Base-by-base conservation (phyloP, 2,113 vertebrate genomes). In the Turnix velox region DNA sequence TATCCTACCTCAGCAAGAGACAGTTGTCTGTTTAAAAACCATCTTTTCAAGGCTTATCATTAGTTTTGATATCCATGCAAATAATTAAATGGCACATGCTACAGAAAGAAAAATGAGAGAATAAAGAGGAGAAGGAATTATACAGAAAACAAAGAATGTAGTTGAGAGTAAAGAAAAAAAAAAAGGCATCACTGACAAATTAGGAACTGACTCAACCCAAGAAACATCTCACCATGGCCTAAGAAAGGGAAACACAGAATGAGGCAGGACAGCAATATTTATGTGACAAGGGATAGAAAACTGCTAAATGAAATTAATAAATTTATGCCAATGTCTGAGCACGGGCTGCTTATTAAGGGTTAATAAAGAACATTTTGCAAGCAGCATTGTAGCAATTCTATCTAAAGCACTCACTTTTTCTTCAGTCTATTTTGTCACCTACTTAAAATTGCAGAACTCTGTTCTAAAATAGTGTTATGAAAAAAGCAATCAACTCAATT, bases 401-500 rank as follows among this genome's bases (percentile, higher is more conserved):
- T 96, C 96, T 95, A 92, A 95, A 97, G 74, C 62, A 68, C 43
- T 82, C 9, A 5, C 59, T 93, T 97, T 93, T 95, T 91, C 88
- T 95, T 90, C 67, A 81, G 49, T 93, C 84, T 93, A 20, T 93
- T 90, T 66, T 90, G 79, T 93, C 13, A 13, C 83, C 85, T 90
- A 84, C 77, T 92, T 82, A 93, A 97, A 97, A 95, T 95, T 94
- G 75, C 80, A 94, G 71, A 92, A 90, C 86, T 94, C 55, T 95
- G 58, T 95, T 96, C 94, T 93, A 84, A 81, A 95, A 86, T 63
- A 88, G 39, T 88, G 83, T 95, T 93, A 95, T 87, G 83, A 96
- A 96, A 93, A 96, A 96, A 87, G 88, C 94, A 96, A 97, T 97
- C 95, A 95, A 37, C 80, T 94, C 88, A 87, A 93, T 95, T 97